phyloP scores from a whole-genome alignment of 2,113 vertebrate species.

The Callocephalon fimbriatum region DNA sequence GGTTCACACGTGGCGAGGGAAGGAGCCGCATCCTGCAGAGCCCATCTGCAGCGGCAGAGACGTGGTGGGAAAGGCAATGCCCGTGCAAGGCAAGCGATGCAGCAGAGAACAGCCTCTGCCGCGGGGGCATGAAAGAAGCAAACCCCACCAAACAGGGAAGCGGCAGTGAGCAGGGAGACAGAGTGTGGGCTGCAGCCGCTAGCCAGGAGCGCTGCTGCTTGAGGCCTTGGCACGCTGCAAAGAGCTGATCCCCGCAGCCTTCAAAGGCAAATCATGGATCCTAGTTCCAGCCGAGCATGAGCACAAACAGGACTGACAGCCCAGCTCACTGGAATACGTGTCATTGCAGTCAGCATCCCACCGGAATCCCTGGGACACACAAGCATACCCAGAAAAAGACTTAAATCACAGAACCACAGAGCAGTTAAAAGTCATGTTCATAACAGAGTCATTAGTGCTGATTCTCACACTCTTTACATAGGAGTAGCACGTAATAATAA shows the following conservation, averaged over 20 bases:
- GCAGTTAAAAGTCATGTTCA: conserved; percentile 35
- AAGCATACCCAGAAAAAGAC: neutral
- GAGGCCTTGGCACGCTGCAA: neutral
- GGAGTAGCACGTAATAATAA: conserved; percentile 28
- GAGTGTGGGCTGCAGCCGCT: neutral
- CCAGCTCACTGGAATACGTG: neutral
- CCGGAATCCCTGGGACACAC: neutral
- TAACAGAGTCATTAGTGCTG: conserved; percentile 33
- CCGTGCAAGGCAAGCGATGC: neutral
- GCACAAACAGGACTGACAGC: neutral
- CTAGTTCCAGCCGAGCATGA: neutral
- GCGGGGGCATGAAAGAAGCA: neutral
- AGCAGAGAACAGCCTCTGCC: neutral
- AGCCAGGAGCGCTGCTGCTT: neutral
- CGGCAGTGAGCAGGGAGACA: neutral
- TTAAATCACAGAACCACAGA: neutral
- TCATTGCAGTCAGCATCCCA: neutral
- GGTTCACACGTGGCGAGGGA: accelerated
- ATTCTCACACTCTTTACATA: conserved; percentile 50
- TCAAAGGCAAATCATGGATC: neutral
- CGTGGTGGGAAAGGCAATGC: neutral
- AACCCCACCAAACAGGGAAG: accelerated
- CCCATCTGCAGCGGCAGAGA: neutral
- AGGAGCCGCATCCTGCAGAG: neutral
- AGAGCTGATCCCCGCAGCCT: neutral